Conservation (phyloP, 2,797 vertebrate genomes). For the Poliocrania exsul region DNA sequence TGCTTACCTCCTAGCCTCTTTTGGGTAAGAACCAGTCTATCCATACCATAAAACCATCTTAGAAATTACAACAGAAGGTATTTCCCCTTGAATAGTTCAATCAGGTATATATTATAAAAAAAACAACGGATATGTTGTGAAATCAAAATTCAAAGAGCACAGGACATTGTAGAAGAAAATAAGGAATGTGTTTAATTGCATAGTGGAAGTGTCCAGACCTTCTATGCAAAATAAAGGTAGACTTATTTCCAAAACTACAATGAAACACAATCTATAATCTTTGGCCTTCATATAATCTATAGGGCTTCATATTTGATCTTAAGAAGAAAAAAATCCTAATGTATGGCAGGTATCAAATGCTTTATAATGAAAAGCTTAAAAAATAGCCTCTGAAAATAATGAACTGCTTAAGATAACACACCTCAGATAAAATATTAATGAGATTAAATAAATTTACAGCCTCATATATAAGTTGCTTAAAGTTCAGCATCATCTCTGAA, state of each 20-base stretch:
- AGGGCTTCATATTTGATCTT: background rate
- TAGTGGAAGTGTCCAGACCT: background rate
- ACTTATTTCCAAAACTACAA: background rate
- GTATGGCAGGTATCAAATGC: background rate
- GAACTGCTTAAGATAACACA: background rate
- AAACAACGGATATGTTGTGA: accelerated
- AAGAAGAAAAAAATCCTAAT: background rate
- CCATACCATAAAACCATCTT: background rate
- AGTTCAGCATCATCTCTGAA: background rate
- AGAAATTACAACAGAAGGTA: background rate
- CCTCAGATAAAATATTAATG: background rate
- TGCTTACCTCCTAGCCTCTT: background rate
- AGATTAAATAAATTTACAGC: background rate
- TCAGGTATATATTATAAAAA: background rate
- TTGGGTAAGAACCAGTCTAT: background rate
- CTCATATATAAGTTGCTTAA: background rate
- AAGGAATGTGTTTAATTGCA: background rate
- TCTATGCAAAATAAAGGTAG: background rate
- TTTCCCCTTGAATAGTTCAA: background rate
- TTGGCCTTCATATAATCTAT: background rate
- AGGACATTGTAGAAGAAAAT: background rate
- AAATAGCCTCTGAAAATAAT: background rate
- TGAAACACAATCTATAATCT: background rate
- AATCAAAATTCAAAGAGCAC: background rate
- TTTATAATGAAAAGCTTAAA: background rate